These are phyloP conservation scores for Turritopsis dohrnii DNA, from an alignment of 30 jellyfish, hydroid and myxozoan species.

Conservation along the genomic window DNA sequence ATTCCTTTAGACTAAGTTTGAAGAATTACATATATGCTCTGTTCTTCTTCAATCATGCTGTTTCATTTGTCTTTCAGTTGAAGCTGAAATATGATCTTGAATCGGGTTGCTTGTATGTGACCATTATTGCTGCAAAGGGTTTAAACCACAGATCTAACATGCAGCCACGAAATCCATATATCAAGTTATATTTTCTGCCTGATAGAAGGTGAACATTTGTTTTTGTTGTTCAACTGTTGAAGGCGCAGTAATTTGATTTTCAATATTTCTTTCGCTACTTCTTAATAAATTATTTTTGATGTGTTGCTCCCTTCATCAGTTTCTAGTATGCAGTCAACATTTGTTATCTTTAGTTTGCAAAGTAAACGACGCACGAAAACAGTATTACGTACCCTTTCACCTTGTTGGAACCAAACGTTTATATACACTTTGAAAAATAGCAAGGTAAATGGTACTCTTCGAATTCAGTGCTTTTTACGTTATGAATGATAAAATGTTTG, in stretches of 20 bases:
- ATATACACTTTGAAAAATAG: slow-evolving; percentile 80
- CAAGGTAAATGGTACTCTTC: slow-evolving; percentile 47
- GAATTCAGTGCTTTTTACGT: no score
- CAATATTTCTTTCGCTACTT: no score
- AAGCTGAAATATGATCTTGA: slow-evolving; percentile 64
- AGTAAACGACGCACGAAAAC: slow-evolving; percentile 98
- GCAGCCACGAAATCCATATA: slow-evolving; percentile 83
- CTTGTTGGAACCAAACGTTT: slow-evolving; percentile 91
- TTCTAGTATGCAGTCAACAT: no score
- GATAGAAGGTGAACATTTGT: slow-evolving; percentile 85
- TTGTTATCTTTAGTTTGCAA: slow-evolving; percentile 88
- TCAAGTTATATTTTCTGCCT: slow-evolving; percentile 74
- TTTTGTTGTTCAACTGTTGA: neutral
- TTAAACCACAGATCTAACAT: slow-evolving; percentile 62
- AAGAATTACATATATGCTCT: no score
- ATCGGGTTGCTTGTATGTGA: slow-evolving; percentile 67
- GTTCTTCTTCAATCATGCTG: no score
- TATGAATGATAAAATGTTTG: neutral
- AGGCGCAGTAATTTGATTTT: no score
- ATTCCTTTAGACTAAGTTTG: no score
- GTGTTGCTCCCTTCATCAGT: no score
- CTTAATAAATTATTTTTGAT: no score
- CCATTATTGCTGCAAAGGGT: slow-evolving; percentile 74
- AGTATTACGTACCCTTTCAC: slow-evolving; percentile 67
- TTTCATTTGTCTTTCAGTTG: slow-evolving; percentile 48